phyloP scores from a whole-genome alignment of 2,797 vertebrate genomes.

The Anolis apletophallus region DNA sequence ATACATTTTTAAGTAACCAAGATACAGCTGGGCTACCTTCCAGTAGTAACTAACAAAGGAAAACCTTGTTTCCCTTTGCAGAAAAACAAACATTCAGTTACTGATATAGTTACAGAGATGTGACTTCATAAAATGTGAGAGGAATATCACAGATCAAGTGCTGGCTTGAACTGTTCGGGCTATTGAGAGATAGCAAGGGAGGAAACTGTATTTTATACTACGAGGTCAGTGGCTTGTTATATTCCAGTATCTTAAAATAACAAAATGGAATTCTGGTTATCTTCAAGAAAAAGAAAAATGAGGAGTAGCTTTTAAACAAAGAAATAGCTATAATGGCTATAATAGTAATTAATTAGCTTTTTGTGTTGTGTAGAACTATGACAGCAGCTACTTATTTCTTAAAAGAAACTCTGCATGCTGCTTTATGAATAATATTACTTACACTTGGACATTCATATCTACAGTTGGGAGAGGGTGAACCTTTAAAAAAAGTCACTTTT shows the following conservation, averaged over 20 bases:
- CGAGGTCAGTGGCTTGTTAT: background rate
- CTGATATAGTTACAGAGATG: background rate
- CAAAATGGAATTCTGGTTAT: background rate
- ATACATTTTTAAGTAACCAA: background rate
- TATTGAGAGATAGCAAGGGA: background rate
- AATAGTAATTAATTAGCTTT: too few species aligned
- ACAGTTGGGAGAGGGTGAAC: too few species aligned
- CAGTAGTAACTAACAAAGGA: background rate
- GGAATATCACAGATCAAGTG: background rate
- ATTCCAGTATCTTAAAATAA: background rate
- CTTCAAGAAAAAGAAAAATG: background rate
- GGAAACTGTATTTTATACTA: background rate
- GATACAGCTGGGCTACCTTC: background rate
- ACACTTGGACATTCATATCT: background rate
- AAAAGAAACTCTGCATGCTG: background rate
- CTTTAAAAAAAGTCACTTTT: background rate
- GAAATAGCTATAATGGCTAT: too few species aligned
- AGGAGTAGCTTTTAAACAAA: too few species aligned
- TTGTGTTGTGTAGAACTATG: too few species aligned
- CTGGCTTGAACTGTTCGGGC: background rate
- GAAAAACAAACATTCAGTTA: background rate
- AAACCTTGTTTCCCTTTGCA: background rate
- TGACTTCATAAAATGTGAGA: background rate
- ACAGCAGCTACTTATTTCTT: too few species aligned
- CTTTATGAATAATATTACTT: slow-evolving; percentile 4